phyloP scores from a whole-genome alignment of 2,113 vertebrate species.

The Electrona antarctica region DNA sequence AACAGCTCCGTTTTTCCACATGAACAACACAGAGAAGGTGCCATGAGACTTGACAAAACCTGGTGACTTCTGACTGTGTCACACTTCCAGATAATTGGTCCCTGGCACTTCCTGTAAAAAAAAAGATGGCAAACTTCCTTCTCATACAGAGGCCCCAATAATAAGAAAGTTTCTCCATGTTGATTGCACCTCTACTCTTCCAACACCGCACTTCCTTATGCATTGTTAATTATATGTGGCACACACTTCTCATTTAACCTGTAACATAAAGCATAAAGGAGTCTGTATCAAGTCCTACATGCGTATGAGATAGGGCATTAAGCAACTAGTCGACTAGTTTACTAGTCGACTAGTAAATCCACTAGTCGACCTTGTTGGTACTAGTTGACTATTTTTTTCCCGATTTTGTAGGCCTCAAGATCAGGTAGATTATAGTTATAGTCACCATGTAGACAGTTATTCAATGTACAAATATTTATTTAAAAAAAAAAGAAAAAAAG shows the following conservation, averaged over 20 bases:
- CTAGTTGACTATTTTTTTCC: no score
- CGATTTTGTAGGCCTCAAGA: no score
- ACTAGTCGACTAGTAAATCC: no score
- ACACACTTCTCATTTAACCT: constrained; percentile 31
- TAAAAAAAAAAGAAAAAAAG: no score
- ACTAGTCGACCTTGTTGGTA: no score
- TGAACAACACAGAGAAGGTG: constrained; percentile 76
- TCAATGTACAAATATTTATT: no score
- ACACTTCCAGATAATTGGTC: constrained; percentile 75
- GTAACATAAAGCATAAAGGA: constrained; percentile 58
- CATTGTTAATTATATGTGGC: constrained; percentile 41
- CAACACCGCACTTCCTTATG: constrained; percentile 51
- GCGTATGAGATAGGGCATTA: no score
- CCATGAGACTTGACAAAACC: constrained; percentile 77
- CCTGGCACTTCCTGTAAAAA: constrained; percentile 72
- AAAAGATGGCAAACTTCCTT: constrained; percentile 70
- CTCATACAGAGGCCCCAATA: constrained; percentile 59
- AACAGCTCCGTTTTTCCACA: constrained; percentile 69
- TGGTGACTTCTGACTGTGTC: constrained; percentile 75
- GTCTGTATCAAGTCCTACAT: constrained; percentile 35
- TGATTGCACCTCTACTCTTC: constrained; percentile 65
- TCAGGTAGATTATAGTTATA: no score
- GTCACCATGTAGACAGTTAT: no score
- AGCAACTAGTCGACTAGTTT: no score
- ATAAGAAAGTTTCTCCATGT: constrained; percentile 68